Conservation (phyloP, 2,797 vertebrate genomes). For the Rachycentron canadum region DNA sequence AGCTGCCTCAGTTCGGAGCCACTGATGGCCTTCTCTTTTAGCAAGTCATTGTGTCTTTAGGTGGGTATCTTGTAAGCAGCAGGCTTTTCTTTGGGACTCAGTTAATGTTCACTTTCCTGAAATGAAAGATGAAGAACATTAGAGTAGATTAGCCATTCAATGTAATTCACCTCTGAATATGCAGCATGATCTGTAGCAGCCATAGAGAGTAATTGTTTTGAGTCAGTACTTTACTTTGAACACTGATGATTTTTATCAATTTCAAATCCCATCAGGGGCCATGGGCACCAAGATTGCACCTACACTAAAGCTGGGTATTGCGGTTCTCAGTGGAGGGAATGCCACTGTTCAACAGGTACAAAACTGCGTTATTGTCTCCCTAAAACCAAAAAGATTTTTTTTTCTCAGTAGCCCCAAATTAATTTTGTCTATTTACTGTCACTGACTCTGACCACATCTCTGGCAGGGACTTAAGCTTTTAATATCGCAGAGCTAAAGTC, state of each 20-base stretch:
- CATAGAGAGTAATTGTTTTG: not conserved
- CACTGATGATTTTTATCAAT: conserved; percentile 38
- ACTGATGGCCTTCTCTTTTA: not conserved
- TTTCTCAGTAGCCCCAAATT: not conserved
- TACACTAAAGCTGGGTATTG: conserved; percentile 94
- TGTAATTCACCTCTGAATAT: conserved; percentile 10
- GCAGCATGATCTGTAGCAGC: not conserved
- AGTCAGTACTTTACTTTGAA: not conserved
- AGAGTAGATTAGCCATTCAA: not conserved
- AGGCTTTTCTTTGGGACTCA: not conserved
- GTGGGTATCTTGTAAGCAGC: not conserved
- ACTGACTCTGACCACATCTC: not conserved
- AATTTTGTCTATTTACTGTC: not conserved
- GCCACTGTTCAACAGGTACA: conserved; percentile 93
- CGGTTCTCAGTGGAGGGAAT: conserved; percentile 95
- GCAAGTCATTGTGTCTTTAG: not conserved
- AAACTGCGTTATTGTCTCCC: not conserved
- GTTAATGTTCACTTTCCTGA: not conserved
- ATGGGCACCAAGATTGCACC: conserved; percentile 91
- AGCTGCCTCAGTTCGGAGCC: not conserved
- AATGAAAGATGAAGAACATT: not conserved
- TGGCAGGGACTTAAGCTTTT: not conserved
- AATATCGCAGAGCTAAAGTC: not conserved
- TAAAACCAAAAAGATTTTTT: not conserved
- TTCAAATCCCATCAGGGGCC: conserved; percentile 83